Evolutionary conservation across 2,113 vertebrate species (phyloP).

Genomic region (Anolis carolinensis): DNA sequence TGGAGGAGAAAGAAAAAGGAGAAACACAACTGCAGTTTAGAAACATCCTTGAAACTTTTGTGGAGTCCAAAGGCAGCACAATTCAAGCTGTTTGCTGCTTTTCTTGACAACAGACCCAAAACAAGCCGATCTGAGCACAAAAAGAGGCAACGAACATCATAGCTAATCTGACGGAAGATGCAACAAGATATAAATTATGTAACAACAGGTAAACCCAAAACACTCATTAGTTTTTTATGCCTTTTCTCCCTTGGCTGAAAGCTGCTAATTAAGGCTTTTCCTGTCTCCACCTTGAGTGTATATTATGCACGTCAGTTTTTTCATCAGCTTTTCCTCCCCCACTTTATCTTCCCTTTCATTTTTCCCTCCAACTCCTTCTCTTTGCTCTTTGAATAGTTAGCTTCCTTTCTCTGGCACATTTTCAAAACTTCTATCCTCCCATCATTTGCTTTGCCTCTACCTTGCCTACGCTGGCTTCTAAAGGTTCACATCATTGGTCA

Average conservation of each 20-base stretch:
- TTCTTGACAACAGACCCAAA: conserved; percentile 23
- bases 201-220: conserved; percentile 75
- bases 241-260: conserved; percentile 73
- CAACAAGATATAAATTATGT: conserved; percentile 71
- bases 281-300: not conserved
- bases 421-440: not conserved
- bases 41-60: conserved; percentile 34
- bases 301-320: not conserved
- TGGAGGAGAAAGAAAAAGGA: not conserved
- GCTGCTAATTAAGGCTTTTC: conserved; percentile 71
- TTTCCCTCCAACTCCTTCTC: not conserved
- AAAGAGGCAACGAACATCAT: conserved; percentile 52
- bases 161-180: conserved; percentile 69
- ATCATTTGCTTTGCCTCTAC: no score
- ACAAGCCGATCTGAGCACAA: conserved; percentile 26
- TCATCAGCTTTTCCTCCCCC: not conserved
- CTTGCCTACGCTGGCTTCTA: conserved; percentile 40
- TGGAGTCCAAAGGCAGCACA: conserved; percentile 19
- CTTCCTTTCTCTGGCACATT: not conserved
- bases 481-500: conserved; percentile 48
- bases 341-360: not conserved
- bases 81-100: conserved; percentile 45
- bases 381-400: not conserved
- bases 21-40: not conserved
- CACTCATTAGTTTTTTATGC: conserved; percentile 67